Base-by-base conservation (phyloP, 2,797 vertebrate species). In the Cirrhinus mrigala region DNA sequence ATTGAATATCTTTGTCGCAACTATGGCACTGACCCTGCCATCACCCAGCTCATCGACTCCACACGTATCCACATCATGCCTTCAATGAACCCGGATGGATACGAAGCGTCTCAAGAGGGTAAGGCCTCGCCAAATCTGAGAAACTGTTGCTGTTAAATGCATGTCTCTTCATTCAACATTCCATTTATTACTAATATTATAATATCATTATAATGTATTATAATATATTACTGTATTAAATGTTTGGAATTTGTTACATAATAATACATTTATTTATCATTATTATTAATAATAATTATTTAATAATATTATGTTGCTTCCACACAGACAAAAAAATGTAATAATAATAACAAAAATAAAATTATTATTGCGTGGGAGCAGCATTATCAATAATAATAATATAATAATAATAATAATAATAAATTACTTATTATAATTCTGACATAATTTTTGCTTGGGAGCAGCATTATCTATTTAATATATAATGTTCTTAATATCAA, bases 61-160 rank as follows among this genome's bases (percentile, higher is more conserved):
- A 99, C 98, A 1, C 97, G 98, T 86, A 99, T 99, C 91, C 98
- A 99, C 90, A 98, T 99, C 90, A 97, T 99, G 98, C 98, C 98
- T 0, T 98, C 98, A 3, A 99, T 99, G 98, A 99, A 99, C 90
- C 98, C 98, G 0, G 98, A 99, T 48, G 98, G 98, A 24, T 99
- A 99, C 16, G 97, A 99, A 89, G 92, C 92, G 2, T 95, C 97
- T 33, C 91, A 60, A 85, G 97, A 99, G 96, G 98, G 98, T 99
- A 94, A 89, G 89, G 50, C 22, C 22, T 33, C 83, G 33, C n/a
- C 68, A 83, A 4, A 3, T 76, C 50, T 52, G 7, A 54, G n/a
- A 70, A 70, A 24, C 6, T 0, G 69, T n/a, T 33, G 24, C 27
- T 75, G 8, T 75, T 75, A 52, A 52, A 29, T 46, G 15, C 0